Percentiles rank a stretch among this genome's conserved stretches.
Evolutionary conservation across 2,888 invertebrate genomes (phyloP).

Genomic region (Andrena trimmerana): DNA sequence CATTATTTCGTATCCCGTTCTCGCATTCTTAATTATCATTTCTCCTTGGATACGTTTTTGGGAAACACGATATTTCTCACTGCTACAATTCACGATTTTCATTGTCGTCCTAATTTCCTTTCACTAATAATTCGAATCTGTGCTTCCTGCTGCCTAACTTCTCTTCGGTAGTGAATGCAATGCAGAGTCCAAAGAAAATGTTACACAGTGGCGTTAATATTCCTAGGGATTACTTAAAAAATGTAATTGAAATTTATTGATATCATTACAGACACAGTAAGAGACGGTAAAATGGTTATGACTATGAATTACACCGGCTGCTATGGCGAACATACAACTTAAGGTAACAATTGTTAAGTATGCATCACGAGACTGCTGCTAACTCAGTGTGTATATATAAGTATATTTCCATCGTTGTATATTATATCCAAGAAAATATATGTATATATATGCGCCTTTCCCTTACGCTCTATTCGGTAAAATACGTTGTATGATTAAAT

Average conservation of each 20-base stretch:
- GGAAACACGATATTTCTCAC: background rate
- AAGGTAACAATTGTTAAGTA: slow-evolving; percentile 31
- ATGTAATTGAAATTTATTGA: slow-evolving; percentile 30
- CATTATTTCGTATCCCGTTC: slow-evolving; percentile 38
- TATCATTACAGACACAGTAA: slow-evolving; percentile 41
- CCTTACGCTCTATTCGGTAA: slow-evolving; percentile 34
- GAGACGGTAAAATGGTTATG: slow-evolving; percentile 13
- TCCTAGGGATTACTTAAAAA: background rate
- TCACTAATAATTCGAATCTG: too few relatives aligned
- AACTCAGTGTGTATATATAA: slow-evolving; percentile 12
- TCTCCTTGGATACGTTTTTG: background rate
- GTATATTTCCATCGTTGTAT: slow-evolving; percentile 24
- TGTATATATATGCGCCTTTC: slow-evolving; percentile 11
- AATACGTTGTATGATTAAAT: slow-evolving; percentile 45
- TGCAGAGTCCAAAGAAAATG: background rate
- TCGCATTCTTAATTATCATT: background rate
- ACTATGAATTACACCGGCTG: slow-evolving; percentile 33
- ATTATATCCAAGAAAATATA: slow-evolving; percentile 29
- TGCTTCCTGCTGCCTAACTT: background rate
- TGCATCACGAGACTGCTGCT: slow-evolving; percentile 17
- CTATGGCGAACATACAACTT: slow-evolving; percentile 18
- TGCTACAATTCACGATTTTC: too few relatives aligned
- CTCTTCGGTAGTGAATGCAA: background rate
- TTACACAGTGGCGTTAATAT: background rate
- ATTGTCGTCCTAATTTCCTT: too few relatives aligned